Conservation (phyloP, 1,140 invertebrate species). For the Centruroides sculpturatus region DNA sequence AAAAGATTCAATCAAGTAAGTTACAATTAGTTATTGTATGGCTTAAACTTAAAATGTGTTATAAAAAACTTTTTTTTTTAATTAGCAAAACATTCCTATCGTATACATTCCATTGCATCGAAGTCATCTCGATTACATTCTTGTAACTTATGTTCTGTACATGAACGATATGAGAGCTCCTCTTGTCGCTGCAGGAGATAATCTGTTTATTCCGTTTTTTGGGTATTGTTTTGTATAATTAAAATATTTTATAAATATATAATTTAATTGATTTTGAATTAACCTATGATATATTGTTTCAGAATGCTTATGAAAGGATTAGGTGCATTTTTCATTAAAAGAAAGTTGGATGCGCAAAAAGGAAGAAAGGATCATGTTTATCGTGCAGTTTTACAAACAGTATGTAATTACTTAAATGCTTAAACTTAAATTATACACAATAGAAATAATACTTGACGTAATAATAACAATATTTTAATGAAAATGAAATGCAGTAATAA, state of each 20-base stretch:
- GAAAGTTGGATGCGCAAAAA: slow-evolving; percentile 56
- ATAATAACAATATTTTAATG: too few species aligned
- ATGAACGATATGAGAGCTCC: slow-evolving; percentile 68
- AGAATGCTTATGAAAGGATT: slow-evolving; percentile 58
- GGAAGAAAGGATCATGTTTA: slow-evolving; percentile 66
- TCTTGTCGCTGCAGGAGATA: slow-evolving; percentile 81
- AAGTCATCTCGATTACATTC: slow-evolving; percentile 81
- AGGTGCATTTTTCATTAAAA: slow-evolving; percentile 85
- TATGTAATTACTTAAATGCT: neutral
- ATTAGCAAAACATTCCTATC: slow-evolving; percentile 51
- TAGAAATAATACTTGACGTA: too few species aligned
- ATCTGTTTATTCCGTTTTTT: slow-evolving; percentile 79
- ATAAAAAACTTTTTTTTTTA: neutral
- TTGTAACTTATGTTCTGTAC: slow-evolving; percentile 73
- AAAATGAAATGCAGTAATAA: too few species aligned
- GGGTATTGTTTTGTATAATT: slow-evolving; percentile 30
- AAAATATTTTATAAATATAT: neutral
- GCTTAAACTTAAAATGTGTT: slow-evolving; percentile 13
- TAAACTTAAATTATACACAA: neutral
- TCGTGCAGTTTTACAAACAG: slow-evolving; percentile 63
- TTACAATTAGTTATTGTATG: neutral
- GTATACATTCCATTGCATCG: slow-evolving; percentile 83
- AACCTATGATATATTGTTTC: neutral
- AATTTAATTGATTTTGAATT: neutral
- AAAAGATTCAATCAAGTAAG: slow-evolving; percentile 39